phyloP scores from a whole-genome alignment of 1,140 invertebrate species.

The Drosophila biarmipes region DNA sequence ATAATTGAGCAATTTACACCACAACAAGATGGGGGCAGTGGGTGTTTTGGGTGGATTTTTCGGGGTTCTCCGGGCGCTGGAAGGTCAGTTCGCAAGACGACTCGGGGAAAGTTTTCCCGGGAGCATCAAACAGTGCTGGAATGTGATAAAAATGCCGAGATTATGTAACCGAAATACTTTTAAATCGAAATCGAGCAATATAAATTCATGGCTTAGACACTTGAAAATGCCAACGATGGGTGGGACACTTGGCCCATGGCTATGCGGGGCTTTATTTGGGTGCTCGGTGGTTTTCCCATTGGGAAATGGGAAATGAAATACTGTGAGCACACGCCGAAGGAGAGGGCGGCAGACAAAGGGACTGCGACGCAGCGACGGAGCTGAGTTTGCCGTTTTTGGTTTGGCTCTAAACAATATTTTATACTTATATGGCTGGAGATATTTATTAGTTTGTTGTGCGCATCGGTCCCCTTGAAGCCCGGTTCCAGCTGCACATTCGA shows the following conservation, averaged over 20 bases:
- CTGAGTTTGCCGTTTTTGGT: constrained; percentile 53
- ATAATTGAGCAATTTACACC: constrained; percentile 82
- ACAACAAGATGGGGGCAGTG: constrained; percentile 50
- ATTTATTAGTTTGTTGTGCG: constrained; percentile 78
- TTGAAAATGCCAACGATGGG: constrained; percentile 59
- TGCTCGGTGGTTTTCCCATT: constrained; percentile 1
- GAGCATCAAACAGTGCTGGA: constrained; percentile 69
- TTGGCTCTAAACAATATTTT: constrained; percentile 69
- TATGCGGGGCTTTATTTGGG: neutral
- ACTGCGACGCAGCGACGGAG: constrained; percentile 28
- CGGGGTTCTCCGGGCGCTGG: neutral
- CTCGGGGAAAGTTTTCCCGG: constrained; percentile 21
- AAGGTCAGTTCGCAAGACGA: constrained; percentile 25
- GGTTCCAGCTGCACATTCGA: constrained; percentile 38
- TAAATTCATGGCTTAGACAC: constrained; percentile 82
- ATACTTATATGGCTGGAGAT: constrained; percentile 72
- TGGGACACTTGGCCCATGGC: constrained; percentile 15
- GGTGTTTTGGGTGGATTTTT: neutral
- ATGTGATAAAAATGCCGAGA: constrained; percentile 78
- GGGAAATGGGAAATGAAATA: constrained; percentile 67
- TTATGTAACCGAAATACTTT: constrained; percentile 82
- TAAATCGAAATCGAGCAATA: constrained; percentile 81
- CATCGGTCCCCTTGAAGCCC: neutral
- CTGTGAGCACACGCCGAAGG: constrained; percentile 37
- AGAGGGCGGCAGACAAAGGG: constrained; percentile 11